Percentiles rank a stretch among this genome's conserved stretches.
phyloP scores from a whole-genome alignment of 2,113 vertebrate species.

The Bos indicus region DNA sequence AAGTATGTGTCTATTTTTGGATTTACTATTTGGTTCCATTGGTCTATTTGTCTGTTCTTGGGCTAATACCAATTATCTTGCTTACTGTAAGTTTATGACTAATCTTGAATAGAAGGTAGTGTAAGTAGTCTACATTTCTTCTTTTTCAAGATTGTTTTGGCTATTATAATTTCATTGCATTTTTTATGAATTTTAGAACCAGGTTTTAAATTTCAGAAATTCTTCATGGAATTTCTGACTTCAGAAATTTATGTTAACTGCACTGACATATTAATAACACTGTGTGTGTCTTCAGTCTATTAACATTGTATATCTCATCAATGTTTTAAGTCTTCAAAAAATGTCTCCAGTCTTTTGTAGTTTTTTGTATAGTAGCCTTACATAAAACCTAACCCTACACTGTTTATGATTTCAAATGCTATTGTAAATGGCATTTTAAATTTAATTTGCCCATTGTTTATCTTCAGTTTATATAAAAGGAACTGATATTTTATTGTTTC shows the following conservation, averaged over 20 bases:
- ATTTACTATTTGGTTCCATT: background rate
- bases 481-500: background rate
- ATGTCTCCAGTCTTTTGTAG: background rate
- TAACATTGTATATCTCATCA: background rate
- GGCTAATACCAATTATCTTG: background rate
- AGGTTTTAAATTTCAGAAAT: background rate
- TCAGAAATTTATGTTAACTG: background rate
- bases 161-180: background rate
- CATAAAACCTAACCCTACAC: background rate
- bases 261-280: background rate
- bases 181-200: background rate
- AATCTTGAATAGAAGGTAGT: background rate
- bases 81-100: background rate
- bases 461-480: background rate
- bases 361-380: background rate
- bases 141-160: background rate
- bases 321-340: background rate
- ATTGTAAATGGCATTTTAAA: background rate
- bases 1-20: background rate
- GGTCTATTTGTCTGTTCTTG: background rate
- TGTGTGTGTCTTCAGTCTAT: background rate
- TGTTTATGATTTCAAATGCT: background rate
- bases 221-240: background rate
- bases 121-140: background rate
- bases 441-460: background rate